Evolutionary conservation across 2,888 invertebrate species (phyloP).

Genomic region (Rhagonycha lutea): DNA sequence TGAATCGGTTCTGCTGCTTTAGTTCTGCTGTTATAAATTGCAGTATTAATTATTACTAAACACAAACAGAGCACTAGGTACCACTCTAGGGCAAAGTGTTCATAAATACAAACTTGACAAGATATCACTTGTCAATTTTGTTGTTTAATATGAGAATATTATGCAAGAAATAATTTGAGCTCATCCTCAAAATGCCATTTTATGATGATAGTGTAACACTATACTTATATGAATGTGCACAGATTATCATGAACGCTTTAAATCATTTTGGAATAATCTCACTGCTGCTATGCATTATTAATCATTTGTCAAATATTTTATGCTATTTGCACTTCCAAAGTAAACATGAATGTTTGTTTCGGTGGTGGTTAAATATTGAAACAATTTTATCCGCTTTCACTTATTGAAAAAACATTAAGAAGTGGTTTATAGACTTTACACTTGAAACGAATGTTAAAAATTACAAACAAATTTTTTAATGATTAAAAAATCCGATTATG

Average conservation of each 20-base stretch:
- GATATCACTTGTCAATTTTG: constrained; percentile 7
- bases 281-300: not conserved
- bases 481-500: too few relatives aligned
- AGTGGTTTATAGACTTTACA: too few relatives aligned
- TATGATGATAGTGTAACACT: not conserved
- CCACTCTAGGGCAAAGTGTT: not conserved
- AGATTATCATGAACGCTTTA: not conserved
- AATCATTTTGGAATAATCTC: constrained; percentile 4
- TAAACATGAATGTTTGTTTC: not conserved
- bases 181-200: constrained; percentile 4
- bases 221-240: not conserved
- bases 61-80: not conserved
- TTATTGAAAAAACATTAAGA: not conserved
- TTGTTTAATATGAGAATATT: not conserved
- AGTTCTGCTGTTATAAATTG: not conserved
- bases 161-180: constrained; percentile 6
- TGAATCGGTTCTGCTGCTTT: not conserved
- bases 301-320: not conserved
- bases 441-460: too few relatives aligned
- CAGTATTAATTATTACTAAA: not conserved
- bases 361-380: not conserved
- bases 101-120: constrained; percentile 3
- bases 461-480: too few relatives aligned
- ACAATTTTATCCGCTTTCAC: not conserved
- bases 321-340: not conserved